Conservation (phyloP, 2,113 vertebrate species). For the Mormyrus iriodes region DNA sequence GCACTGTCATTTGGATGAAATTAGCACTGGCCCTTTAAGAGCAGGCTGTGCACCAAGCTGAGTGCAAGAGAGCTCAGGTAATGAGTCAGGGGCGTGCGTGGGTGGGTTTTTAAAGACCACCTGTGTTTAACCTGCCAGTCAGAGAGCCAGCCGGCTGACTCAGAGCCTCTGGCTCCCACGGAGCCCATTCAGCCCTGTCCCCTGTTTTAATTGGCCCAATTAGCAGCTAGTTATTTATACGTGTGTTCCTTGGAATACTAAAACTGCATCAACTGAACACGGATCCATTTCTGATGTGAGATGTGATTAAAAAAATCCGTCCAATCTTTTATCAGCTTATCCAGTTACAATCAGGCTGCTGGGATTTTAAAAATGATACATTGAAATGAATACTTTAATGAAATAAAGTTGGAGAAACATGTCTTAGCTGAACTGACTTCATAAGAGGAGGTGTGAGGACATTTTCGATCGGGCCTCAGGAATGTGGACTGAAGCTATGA, state of each 20-base stretch:
- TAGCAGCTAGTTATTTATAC: constrained; percentile 12
- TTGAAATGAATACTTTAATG: not conserved
- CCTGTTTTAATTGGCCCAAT: constrained; percentile 5
- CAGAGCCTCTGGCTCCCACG: not conserved
- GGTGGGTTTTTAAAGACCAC: constrained; percentile 15
- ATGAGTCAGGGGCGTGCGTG: constrained; percentile 8
- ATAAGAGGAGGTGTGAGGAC: not conserved
- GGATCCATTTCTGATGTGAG: not conserved
- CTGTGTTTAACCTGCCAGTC: constrained; percentile 18
- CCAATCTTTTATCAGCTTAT: not conserved
- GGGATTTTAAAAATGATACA: not conserved
- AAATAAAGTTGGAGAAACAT: not conserved
- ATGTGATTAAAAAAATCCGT: not conserved
- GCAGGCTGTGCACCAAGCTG: not conserved
- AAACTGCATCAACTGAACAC: not conserved
- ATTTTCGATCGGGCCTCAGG: not conserved
- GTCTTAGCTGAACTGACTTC: not conserved
- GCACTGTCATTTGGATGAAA: not conserved
- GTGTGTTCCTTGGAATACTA: not conserved
- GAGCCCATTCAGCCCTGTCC: not conserved
- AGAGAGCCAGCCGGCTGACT: constrained; percentile 8
- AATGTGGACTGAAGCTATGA: not conserved
- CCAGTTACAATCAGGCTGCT: not conserved
- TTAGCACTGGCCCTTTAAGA: constrained; percentile 2
- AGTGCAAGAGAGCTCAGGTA: not conserved